phyloP scores from a whole-genome alignment of 2,113 vertebrate species.

The Anser brachyrhynchus region DNA sequence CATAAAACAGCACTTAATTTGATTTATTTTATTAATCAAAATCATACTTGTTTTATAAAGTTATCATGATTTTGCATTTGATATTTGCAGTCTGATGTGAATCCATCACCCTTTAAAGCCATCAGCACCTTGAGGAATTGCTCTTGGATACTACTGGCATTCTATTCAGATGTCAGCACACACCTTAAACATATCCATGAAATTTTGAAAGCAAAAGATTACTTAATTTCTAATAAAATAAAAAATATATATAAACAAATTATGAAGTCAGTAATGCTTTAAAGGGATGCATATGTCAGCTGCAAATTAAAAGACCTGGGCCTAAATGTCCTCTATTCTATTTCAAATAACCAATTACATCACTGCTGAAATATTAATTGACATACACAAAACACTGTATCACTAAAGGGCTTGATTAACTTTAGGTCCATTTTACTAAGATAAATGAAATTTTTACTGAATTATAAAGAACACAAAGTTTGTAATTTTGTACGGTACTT shows the following conservation, averaged over 20 bases:
- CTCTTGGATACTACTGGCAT: background rate
- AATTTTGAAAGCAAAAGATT: background rate
- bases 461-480: slow-evolving; percentile 24
- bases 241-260: background rate
- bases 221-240: background rate
- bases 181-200: background rate
- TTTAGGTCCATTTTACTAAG: slow-evolving; percentile 28
- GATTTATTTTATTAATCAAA: slow-evolving; percentile 69
- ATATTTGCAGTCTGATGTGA: slow-evolving; percentile 7
- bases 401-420: slow-evolving; percentile 38
- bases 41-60: slow-evolving; percentile 44
- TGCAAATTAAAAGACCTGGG: background rate
- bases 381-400: background rate
- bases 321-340: background rate
- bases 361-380: background rate
- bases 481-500: slow-evolving; percentile 27
- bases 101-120: slow-evolving; percentile 14
- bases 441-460: slow-evolving; percentile 35
- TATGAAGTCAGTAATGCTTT: background rate
- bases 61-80: slow-evolving; percentile 19
- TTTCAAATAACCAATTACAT: background rate
- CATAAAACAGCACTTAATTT: slow-evolving; percentile 63
- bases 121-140: background rate
- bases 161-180: background rate
- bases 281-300: background rate